Base-by-base conservation (phyloP, 2,888 invertebrate species). In the Panopea generosa region DNA sequence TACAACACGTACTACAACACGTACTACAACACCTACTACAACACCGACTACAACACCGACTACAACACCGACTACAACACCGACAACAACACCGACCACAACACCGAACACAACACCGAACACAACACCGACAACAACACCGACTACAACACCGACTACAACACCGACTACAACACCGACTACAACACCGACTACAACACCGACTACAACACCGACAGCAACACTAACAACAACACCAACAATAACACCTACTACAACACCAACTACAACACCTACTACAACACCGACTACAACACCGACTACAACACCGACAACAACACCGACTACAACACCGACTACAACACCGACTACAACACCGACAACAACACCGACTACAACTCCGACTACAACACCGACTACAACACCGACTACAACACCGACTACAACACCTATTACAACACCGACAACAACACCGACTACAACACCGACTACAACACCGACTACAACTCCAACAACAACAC, bases 401-500 rank as follows among this genome's bases (percentile, higher is more conserved):
- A 40, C 26, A 18, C 2, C 59, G 26, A 22, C 59, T 7, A 45
- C 59, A 24, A 59, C 59, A 45, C 22, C 40, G 18, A 26, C 24
- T 49, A 26, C 47, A 9, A 29, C 61, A 27, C 16, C 45, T 6
- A 53, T 27, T 26, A 24, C 53, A 11, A 53, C 53, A 27, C 11
- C 53, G 16, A 14, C 26, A 16, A 11, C 53, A 27, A 1, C 47
- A 29, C 27, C 61, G 11, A 61, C 61, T 18, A 49, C 61, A 7
- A 27, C 45, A 7, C 27, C 49, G 2, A 6, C 61, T 20, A 50
- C 33, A 6, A 61, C 61, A 7, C 22, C 61, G 4, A 33, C 33
- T 9, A 33, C 61, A 7, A 50, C 27, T 20, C 3, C 50, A 22
- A 18, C 50, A 22, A 50, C 61, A 61, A 50, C 61, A 11, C 18